A percentile compares a stretch with the other conserved stretches of the same genome.
Conservation (phyloP, 2,797 vertebrate species). For the Perodicticus potto region DNA sequence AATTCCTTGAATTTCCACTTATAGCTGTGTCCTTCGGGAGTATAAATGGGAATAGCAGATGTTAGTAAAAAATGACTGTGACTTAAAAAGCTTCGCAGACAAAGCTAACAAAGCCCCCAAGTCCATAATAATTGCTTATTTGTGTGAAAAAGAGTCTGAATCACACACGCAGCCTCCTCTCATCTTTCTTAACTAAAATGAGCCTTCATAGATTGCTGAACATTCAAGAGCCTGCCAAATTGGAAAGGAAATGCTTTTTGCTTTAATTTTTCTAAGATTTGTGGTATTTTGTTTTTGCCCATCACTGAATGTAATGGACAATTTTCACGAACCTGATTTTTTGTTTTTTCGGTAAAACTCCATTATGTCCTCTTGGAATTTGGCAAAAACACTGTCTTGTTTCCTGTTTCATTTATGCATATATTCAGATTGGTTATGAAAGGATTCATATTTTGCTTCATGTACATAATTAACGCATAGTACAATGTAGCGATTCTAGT, state of each 20-base stretch:
- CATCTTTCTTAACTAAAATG: neutral
- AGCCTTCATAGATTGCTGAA: conserved; percentile 14
- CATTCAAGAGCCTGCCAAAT: neutral
- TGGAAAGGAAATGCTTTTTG: conserved; percentile 1
- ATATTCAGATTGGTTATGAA: neutral
- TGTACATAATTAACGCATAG: neutral
- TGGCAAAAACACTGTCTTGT: neutral
- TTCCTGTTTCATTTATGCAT: neutral
- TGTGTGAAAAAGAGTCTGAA: conserved; percentile 29
- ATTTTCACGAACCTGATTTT: conserved; percentile 43
- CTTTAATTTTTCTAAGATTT: neutral
- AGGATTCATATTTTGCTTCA: neutral
- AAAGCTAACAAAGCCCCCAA: conserved; percentile 24
- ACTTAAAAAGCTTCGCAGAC: conserved; percentile 52
- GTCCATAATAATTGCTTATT: conserved; percentile 37
- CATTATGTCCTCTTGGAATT: conserved; percentile 33
- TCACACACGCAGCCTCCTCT: neutral
- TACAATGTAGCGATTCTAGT: neutral
- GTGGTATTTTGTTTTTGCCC: conserved; percentile 33
- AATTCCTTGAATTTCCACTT: conserved; percentile 57
- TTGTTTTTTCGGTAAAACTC: neutral
- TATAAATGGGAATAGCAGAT: conserved; percentile 55
- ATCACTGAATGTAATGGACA: neutral
- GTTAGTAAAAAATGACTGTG: conserved; percentile 57
- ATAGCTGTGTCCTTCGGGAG: conserved; percentile 22